These are phyloP conservation scores for Phacellophora camtschatica DNA, from an alignment of 30 jellyfish, hydroid and myxozoan genomes.

Conservation along the genomic window DNA sequence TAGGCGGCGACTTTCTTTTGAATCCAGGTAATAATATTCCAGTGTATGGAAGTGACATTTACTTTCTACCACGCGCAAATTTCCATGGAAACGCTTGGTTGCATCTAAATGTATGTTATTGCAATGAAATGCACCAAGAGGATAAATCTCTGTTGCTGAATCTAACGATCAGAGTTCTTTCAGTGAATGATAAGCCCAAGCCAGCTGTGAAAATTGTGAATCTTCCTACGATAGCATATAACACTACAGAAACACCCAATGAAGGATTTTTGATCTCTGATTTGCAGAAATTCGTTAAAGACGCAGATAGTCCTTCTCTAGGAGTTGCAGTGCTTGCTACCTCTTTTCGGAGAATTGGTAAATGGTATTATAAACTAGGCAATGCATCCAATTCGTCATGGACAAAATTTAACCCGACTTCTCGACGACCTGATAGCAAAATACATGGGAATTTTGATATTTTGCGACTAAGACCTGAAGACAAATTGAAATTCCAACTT, in stretches of 20 bases:
- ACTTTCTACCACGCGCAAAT: constrained; percentile 8
- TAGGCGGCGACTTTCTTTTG: background rate
- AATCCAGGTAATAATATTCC: background rate
- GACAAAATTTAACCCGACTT: constrained; percentile 13
- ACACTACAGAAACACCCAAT: constrained; percentile 49
- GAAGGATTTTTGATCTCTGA: constrained; percentile 61
- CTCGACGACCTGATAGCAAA: background rate
- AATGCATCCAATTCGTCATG: constrained; percentile 27
- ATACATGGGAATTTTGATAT: background rate
- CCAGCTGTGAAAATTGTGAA: background rate
- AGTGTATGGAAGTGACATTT: constrained; percentile 1
- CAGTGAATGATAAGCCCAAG: constrained; percentile 64
- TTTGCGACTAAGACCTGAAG: constrained; percentile 42
- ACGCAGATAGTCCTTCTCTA: constrained; percentile 36
- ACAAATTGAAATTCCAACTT: constrained; percentile 38
- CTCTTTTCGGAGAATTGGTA: constrained; percentile 38
- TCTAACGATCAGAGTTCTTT: constrained; percentile 6
- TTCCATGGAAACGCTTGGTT: constrained; percentile 36
- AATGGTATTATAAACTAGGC: constrained; percentile 54
- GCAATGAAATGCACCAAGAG: background rate
- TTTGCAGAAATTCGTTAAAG: constrained; percentile 13
- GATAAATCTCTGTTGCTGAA: background rate
- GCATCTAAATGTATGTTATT: constrained; percentile 32
- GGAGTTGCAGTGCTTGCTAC: constrained; percentile 57
- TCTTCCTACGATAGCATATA: constrained; percentile 75